Conservation (phyloP, 2,797 vertebrate species). For the Eutrigla gurnardus region DNA sequence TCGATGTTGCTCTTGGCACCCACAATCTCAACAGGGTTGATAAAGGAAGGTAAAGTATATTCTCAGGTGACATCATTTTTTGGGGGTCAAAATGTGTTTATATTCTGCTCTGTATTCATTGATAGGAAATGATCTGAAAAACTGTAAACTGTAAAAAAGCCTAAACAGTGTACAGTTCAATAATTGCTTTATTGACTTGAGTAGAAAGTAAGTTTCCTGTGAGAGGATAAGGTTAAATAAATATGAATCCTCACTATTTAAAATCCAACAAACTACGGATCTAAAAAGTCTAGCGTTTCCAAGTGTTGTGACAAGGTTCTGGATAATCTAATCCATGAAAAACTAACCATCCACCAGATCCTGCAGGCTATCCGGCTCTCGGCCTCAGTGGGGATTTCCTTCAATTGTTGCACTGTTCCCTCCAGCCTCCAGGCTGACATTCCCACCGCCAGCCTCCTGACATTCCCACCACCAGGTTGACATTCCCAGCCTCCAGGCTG, state of each 20-base stretch:
- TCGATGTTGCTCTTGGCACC: slow-evolving; percentile 38
- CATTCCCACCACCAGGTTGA: too few species aligned
- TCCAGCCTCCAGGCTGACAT: slow-evolving; percentile 37
- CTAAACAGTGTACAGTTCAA: slow-evolving; percentile 71
- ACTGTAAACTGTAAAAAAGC: background rate
- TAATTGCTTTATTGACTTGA: slow-evolving; percentile 72
- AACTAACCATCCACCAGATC: slow-evolving; percentile 20
- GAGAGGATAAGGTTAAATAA: slow-evolving; percentile 1
- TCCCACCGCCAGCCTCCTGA: background rate
- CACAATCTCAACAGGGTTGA: slow-evolving; percentile 9
- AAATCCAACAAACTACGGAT: slow-evolving; percentile 21
- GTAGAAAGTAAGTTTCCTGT: background rate
- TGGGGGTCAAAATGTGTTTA: too few species aligned
- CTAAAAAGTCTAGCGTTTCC: slow-evolving; percentile 24
- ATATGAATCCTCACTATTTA: background rate
- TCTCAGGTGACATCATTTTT: too few species aligned
- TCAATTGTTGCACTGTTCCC: slow-evolving; percentile 78
- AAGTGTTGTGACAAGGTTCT: slow-evolving; percentile 33
- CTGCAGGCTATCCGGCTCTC: slow-evolving; percentile 53
- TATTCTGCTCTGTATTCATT: too few species aligned
- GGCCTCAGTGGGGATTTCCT: slow-evolving; percentile 79
- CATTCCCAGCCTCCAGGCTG: too few species aligned
- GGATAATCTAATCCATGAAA: slow-evolving; percentile 41
- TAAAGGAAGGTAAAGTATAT: too few species aligned
- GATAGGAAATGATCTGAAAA: too few species aligned